Evolutionary conservation across 2,797 vertebrate genomes (phyloP).

Genomic region (Molossus molossus): DNA sequence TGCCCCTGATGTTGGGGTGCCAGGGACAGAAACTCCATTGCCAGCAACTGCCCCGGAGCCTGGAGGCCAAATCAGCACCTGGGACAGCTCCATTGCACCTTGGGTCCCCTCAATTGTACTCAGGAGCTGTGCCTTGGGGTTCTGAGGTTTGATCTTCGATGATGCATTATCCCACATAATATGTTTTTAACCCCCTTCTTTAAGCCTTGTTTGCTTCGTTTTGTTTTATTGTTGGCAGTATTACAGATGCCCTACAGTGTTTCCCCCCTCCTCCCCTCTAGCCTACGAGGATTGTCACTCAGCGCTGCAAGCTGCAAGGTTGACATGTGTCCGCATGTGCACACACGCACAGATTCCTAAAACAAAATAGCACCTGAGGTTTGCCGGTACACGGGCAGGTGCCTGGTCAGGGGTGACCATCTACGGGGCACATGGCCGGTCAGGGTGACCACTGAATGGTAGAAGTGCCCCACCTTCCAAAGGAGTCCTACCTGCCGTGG

Average conservation of each 20-base stretch:
- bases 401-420: neutral
- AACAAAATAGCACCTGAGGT: too few species aligned
- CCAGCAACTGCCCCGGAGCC: fast-evolving
- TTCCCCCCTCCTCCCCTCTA: too few species aligned
- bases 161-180: fast-evolving
- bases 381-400: neutral
- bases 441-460: neutral
- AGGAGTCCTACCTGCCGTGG: fast-evolving
- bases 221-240: too few species aligned
- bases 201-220: too few species aligned
- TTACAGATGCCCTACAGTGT: too few species aligned
- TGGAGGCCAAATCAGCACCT: fast-evolving
- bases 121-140: too few species aligned
- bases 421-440: neutral
- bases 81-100: fast-evolving
- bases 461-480: neutral
- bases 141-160: fast-evolving
- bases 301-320: neutral
- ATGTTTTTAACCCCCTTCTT: neutral
- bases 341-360: fast-evolving
- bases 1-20: fast-evolving
- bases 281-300: neutral
- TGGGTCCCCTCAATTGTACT: fast-evolving
- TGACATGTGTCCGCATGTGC: fast-evolving
- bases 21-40: fast-evolving